Percentiles rank a stretch among this genome's conserved stretches.
phyloP scores from a whole-genome alignment of 30 jellyfish, hydroid and myxozoan species.

The Nemopilema nomurai region DNA sequence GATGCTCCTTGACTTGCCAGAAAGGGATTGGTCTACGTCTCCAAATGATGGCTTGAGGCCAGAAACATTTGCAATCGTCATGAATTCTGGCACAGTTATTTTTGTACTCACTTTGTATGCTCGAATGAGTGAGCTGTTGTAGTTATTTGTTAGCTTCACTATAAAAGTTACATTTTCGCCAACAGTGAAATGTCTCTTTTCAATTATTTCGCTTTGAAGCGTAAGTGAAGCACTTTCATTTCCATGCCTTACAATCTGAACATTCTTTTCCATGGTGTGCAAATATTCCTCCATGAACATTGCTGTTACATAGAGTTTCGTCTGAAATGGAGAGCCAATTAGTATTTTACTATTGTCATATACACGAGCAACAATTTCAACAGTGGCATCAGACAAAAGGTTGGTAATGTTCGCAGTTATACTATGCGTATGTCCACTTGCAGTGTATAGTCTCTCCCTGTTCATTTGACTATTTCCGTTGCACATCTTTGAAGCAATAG shows the following conservation, averaged over 20 bases:
- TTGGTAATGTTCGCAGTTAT: background rate
- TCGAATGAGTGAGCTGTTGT: background rate
- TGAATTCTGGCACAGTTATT: background rate
- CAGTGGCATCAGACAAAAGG: constrained; percentile 33
- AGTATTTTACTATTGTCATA: constrained; percentile 24
- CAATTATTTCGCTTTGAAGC: background rate
- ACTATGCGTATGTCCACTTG: background rate
- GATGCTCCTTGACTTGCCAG: background rate
- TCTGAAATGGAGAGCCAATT: background rate
- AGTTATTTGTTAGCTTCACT: background rate
- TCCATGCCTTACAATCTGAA: background rate
- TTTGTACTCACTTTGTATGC: constrained; percentile 6
- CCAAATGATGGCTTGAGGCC: background rate
- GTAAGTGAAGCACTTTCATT: constrained; percentile 5
- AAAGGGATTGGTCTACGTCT: background rate
- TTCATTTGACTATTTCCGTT: too few species aligned
- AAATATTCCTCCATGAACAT: background rate
- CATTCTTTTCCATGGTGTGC: background rate
- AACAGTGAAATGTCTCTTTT: background rate
- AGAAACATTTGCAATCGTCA: background rate
- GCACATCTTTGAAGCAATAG: constrained; percentile 15
- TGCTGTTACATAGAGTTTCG: background rate
- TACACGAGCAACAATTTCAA: constrained; percentile 15
- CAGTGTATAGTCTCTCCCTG: background rate
- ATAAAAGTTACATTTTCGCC: constrained; percentile 10